Percentiles rank a stretch among this genome's conserved stretches.
phyloP scores from a whole-genome alignment of 2,797 vertebrate species.

The Pipistrellus pygmaeus region DNA sequence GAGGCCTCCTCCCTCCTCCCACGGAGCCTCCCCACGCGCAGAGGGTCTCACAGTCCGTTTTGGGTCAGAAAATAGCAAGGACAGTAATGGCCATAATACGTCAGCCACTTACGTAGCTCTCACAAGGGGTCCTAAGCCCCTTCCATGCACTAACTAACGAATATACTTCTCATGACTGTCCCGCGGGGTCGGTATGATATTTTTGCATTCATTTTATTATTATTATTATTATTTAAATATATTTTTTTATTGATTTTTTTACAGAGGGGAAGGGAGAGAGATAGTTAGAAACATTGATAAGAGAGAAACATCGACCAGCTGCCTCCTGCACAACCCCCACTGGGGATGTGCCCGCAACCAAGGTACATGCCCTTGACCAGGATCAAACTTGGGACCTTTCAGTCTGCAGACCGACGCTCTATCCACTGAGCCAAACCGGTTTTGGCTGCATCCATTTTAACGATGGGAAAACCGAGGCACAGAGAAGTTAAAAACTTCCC shows the following conservation, averaged over 20 bases:
- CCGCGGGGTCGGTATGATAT: neutral
- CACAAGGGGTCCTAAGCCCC: neutral
- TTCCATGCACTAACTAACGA: neutral
- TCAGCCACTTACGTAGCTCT: neutral
- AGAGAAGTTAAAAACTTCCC: conserved; percentile 37
- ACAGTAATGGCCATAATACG: neutral
- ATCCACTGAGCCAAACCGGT: too few relatives aligned
- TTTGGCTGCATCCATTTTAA: neutral
- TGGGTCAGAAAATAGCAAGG: neutral
- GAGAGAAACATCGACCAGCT: too few relatives aligned
- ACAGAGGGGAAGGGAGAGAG: too few relatives aligned
- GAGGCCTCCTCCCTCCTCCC: neutral
- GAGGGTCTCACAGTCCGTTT: neutral
- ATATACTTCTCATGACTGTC: neutral
- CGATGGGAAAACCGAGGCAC: neutral
- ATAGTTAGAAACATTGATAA: too few relatives aligned
- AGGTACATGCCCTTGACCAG: too few relatives aligned
- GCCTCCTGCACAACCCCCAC: too few relatives aligned
- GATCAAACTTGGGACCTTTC: too few relatives aligned
- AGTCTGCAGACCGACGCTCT: too few relatives aligned
- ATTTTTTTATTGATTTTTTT: too few relatives aligned
- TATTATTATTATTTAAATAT: too few relatives aligned
- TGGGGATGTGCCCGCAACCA: too few relatives aligned
- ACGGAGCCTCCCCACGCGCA: neutral
- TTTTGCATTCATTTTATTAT: neutral